Evolutionary conservation across 2,888 invertebrate species (phyloP), one percentile per base, ranked within the genome.

Genomic region (Loripinus fragilis): DNA sequence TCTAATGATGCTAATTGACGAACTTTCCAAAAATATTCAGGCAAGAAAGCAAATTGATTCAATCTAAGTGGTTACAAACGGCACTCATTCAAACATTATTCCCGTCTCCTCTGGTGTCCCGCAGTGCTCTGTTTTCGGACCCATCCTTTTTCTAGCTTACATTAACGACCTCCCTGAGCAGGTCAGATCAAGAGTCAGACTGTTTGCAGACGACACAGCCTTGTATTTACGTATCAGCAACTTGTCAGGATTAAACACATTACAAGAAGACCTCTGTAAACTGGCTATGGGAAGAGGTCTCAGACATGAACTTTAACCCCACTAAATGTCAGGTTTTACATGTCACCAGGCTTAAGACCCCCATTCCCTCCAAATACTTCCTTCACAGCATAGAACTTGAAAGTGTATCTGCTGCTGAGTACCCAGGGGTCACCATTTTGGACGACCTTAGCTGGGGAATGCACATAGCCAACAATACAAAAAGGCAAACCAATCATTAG

Each of bases 281-380:
- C 33, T 33, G 68, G 15, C 10, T 23, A 3, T 72, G 76, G 72
- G 50, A 66, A 45, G 20, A 50, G 8, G 41, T 33, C 33, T 71
- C 66, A 71, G 76, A 76, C 38, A 76, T 72, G 76, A 67, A 72
- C 15, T 76, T 72, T n/a, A 68, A 68, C 38, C 67, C 38, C 7
- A 25, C 30, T 7, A 76, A 68, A 60, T 76, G 68, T 33, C 42
- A 42, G 1, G 60, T 76, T 17, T 28, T 76, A 52, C 17, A 71
- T 25, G 67, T 55, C 23, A 66, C 76, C 17, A 71, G 23, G 50
- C 28, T 38, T 12, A 76, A 65, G 33, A 41, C 28, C 12, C 60
- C 48, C 28, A 15, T 42, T 23, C 33, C 23, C 17, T 15, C 25
- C 60, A 41, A 41, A 17, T 55, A 66, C 30, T 17, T 20, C 12